Evolutionary conservation across 1,140 invertebrate genomes (phyloP).

Genomic region (Zeugodacus cucurbitae): DNA sequence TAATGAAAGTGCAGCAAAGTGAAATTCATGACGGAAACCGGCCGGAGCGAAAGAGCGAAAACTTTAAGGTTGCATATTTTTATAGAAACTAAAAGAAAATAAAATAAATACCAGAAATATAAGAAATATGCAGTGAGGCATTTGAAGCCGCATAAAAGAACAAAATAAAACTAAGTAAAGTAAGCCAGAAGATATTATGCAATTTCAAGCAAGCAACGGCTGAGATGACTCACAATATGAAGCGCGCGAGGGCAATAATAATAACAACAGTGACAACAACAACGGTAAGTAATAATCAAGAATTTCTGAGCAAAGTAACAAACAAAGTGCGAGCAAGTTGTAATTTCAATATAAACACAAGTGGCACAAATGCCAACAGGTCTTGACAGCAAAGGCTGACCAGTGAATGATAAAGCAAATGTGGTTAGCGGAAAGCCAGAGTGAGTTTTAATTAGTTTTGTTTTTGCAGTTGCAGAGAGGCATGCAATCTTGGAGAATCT

Average conservation of each 20-base stretch:
- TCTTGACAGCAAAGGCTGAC: background rate
- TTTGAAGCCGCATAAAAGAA: background rate
- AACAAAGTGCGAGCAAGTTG: background rate
- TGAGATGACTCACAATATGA: background rate
- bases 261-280: background rate
- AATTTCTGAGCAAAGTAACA: background rate
- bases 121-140: background rate
- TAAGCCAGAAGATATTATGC: background rate
- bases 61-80: background rate
- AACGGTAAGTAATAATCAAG: background rate
- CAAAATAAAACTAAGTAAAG: background rate
- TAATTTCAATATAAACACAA: background rate
- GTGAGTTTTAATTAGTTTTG: constrained; percentile 26
- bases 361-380: background rate
- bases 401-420: background rate
- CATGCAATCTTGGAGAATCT: background rate
- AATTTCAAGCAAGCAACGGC: background rate
- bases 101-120: too few relatives aligned
- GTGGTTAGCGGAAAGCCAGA: background rate
- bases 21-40: background rate
- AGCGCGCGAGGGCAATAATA: background rate
- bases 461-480: background rate
- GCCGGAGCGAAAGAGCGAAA: background rate
- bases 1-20: constrained; percentile 32
- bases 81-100: too few relatives aligned